Conservation (phyloP, 2,888 invertebrate genomes). For the Latheticus oryzae region DNA sequence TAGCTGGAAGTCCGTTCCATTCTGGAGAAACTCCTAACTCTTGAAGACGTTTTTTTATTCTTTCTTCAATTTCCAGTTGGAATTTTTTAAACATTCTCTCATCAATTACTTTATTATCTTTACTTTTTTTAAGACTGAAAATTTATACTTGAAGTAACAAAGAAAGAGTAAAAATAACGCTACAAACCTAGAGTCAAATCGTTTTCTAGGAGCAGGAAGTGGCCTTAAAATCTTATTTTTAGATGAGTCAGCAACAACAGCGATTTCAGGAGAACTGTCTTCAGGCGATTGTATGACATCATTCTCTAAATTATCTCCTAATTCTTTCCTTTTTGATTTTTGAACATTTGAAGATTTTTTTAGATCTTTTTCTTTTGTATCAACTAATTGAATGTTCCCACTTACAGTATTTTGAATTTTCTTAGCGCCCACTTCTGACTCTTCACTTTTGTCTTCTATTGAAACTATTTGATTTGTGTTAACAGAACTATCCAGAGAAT, state of each 20-base stretch:
- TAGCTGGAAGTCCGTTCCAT: slow-evolving; percentile 70
- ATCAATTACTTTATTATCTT: slow-evolving; percentile 12
- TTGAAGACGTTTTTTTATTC: slow-evolving; percentile 69
- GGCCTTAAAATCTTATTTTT: slow-evolving; percentile 4
- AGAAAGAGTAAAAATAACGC: not conserved
- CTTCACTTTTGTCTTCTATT: no score
- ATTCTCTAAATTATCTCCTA: no score
- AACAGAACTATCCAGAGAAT: slow-evolving; percentile 3
- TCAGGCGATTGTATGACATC: not conserved
- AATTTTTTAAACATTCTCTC: slow-evolving; percentile 39
- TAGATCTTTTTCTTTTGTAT: no score
- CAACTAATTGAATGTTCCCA: no score
- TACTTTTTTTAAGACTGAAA: no score
- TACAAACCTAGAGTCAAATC: slow-evolving; percentile 1
- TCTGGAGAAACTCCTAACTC: slow-evolving; percentile 74
- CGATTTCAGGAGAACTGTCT: no score
- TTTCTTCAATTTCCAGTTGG: slow-evolving; percentile 47
- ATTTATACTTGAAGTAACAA: slow-evolving; percentile 3
- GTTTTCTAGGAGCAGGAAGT: slow-evolving; percentile 8
- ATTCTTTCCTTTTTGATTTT: no score
- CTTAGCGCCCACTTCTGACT: no score
- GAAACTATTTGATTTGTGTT: no score
- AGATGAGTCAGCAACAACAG: not conserved
- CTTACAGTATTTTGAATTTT: no score
- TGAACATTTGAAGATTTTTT: no score